Evolutionary conservation across 2,113 vertebrate genomes (phyloP), one percentile per base, ranked within the genome.

Genomic region (Hepsetus odoe): DNA sequence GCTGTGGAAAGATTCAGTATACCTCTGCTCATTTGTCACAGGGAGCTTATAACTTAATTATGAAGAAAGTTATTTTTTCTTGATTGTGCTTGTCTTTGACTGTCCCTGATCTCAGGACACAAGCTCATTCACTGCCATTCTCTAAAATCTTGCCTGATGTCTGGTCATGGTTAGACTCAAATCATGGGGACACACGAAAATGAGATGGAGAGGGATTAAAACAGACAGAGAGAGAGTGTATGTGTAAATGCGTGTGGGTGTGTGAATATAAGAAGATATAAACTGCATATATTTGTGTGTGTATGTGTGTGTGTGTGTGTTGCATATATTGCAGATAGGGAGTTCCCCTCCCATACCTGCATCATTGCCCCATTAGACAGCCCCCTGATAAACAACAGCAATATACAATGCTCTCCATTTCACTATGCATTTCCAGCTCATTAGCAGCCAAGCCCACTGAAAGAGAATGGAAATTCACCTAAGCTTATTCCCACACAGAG

Each of bases 361-460:
- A 26, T 14, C 74, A 14, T 51, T 66, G 77, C 77, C 82, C 82
- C 84, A 85, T 86, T 82, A 87, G 82, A 80, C 44, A 26, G 59
- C 4, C 35, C 0, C 30, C 42, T 82, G 84, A 84, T 81, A 87
- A 88, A 88, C 72, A 86, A 79, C 73, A 73, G 72, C 76, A 81
- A 40, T 14, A 64, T 76, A 83, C 64, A 69, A 58, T 69, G 76
- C 71, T 58, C 70, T 69, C 62, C 38, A 11, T 84, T 70, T 82
- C 51, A 20, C 33, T 49, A 38, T 11, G 61, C 38, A 53, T 82
- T 80, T 59, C 44, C 72, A 51, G 79, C 78, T 79, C 81, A 81
- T 85, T 86, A 66, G 56, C 18, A 53, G 79, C 75, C 49, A 35
- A 82, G 66, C 26, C 40, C 42, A 32, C 56, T n/a, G 62, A 69